Conservation (phyloP, 1,140 invertebrate genomes). For the Xylocopa sonorina region DNA sequence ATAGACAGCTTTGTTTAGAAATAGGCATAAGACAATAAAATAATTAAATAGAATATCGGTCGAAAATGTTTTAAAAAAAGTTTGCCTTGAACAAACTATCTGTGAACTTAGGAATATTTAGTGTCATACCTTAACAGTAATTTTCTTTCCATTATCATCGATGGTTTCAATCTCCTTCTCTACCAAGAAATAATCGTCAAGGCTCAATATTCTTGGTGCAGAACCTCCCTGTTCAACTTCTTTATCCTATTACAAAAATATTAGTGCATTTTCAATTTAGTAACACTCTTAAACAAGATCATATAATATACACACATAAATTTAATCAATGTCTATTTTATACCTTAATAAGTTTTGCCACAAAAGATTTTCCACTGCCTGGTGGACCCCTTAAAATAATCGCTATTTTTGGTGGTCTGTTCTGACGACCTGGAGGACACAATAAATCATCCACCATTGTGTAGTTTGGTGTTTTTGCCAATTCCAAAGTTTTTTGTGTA, state of each 20-base stretch:
- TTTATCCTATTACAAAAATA: constrained; percentile 83
- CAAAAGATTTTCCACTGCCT: constrained; percentile 94
- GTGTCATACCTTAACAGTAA: constrained; percentile 84
- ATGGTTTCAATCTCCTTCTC: constrained; percentile 92
- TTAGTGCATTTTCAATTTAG: not conserved
- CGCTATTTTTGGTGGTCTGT: constrained; percentile 91
- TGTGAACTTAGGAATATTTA: too few species aligned
- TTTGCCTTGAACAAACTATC: too few species aligned
- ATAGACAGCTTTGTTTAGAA: too few species aligned
- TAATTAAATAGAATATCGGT: too few species aligned
- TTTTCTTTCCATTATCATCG: constrained; percentile 90
- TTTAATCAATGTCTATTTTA: too few species aligned
- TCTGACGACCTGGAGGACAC: constrained; percentile 87
- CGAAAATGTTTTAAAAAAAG: too few species aligned
- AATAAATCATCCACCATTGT: constrained; percentile 92
- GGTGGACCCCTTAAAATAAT: constrained; percentile 95
- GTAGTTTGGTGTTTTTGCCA: constrained; percentile 77
- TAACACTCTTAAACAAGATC: not conserved
- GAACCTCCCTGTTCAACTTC: constrained; percentile 89
- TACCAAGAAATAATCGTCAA: constrained; percentile 98
- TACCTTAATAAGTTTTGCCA: constrained; percentile 94
- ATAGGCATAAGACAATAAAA: too few species aligned
- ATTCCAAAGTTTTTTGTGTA: constrained; percentile 73
- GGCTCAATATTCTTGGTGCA: constrained; percentile 93
- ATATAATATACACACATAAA: constrained; percentile 2